Evolutionary conservation across 2,888 invertebrate genomes (phyloP).

Genomic region (Choreutis nemorana): DNA sequence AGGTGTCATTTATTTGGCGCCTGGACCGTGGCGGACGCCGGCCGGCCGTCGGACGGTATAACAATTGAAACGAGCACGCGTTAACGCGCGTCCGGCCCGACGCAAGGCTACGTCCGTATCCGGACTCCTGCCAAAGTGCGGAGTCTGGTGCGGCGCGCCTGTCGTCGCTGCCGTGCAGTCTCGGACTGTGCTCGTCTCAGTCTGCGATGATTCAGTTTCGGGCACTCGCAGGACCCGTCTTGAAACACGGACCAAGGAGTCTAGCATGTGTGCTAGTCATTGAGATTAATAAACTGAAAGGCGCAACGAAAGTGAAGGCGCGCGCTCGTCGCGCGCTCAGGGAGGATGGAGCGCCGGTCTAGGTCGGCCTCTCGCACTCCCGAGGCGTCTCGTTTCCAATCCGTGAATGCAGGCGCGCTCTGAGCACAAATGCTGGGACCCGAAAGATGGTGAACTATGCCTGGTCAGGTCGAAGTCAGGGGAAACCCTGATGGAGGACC

Average conservation of each 20-base stretch:
- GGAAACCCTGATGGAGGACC: constrained; percentile 76
- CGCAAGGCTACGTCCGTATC: constrained; percentile 22
- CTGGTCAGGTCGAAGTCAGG: constrained; percentile 74
- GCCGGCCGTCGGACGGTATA: constrained; percentile 16
- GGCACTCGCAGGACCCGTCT: constrained; percentile 67
- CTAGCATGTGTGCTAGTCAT: constrained; percentile 73
- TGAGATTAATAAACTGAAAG: constrained; percentile 67
- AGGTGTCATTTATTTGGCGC: constrained; percentile 9
- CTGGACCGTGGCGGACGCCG: constrained; percentile 17
- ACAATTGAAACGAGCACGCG: constrained; percentile 14
- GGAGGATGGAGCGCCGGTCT: constrained; percentile 47
- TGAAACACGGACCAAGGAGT: constrained; percentile 74
- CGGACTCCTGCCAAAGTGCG: constrained; percentile 27
- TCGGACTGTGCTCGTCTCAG: constrained; percentile 31
- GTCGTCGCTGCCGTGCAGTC: constrained; percentile 25
- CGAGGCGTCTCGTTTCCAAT: constrained; percentile 63
- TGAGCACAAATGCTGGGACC: constrained; percentile 75
- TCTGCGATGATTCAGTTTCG: constrained; percentile 28
- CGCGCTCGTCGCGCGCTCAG: constrained; percentile 29
- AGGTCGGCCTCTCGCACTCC: constrained; percentile 57
- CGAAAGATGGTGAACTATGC: constrained; percentile 80
- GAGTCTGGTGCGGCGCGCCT: constrained; percentile 21
- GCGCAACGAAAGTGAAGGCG: constrained; percentile 73
- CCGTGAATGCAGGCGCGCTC: constrained; percentile 53
- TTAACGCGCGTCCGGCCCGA: constrained; percentile 26